These are phyloP conservation scores for Dinothrombium tinctorium DNA, from an alignment of 1,140 invertebrate genomes.

Conservation along the genomic window DNA sequence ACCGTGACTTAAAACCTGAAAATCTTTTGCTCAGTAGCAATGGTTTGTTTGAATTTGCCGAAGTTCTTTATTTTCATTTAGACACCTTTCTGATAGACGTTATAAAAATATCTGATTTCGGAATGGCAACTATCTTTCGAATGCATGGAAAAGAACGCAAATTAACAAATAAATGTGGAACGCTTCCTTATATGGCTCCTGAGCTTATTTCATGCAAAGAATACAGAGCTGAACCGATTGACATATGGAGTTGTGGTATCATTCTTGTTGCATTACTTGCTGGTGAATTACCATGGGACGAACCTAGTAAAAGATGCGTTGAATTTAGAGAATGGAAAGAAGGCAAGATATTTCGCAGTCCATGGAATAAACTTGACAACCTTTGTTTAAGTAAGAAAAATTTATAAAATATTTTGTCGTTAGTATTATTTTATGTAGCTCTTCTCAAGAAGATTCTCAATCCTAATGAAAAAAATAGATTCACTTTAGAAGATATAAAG, in stretches of 20 bases:
- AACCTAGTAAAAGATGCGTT: slow-evolving; percentile 37
- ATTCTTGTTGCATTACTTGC: slow-evolving; percentile 74
- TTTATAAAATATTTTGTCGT: slow-evolving; percentile 1
- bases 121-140: slow-evolving; percentile 61
- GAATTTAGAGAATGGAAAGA: slow-evolving; percentile 54
- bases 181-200: slow-evolving; percentile 83
- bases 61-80: slow-evolving; percentile 3
- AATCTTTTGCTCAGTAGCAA: slow-evolving; percentile 68
- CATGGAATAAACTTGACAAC: slow-evolving; percentile 57
- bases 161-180: slow-evolving; percentile 70
- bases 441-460: slow-evolving; percentile 45
- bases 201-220: slow-evolving; percentile 45
- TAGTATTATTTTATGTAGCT: slow-evolving; percentile 19
- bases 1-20: slow-evolving; percentile 87
- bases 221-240: slow-evolving; percentile 74
- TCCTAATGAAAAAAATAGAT: slow-evolving; percentile 34
- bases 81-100: too few species aligned
- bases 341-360: slow-evolving; percentile 30
- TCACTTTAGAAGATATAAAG: slow-evolving; percentile 39
- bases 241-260: slow-evolving; percentile 88
- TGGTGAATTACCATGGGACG: slow-evolving; percentile 85
- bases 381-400: slow-evolving; percentile 31
- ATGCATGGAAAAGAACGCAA: slow-evolving; percentile 39
- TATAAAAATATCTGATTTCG: slow-evolving; percentile 91
- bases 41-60: slow-evolving; percentile 18